These are phyloP conservation scores for Boloria euphrosyne DNA, from an alignment of 2,888 invertebrate genomes.

Conservation along the genomic window DNA sequence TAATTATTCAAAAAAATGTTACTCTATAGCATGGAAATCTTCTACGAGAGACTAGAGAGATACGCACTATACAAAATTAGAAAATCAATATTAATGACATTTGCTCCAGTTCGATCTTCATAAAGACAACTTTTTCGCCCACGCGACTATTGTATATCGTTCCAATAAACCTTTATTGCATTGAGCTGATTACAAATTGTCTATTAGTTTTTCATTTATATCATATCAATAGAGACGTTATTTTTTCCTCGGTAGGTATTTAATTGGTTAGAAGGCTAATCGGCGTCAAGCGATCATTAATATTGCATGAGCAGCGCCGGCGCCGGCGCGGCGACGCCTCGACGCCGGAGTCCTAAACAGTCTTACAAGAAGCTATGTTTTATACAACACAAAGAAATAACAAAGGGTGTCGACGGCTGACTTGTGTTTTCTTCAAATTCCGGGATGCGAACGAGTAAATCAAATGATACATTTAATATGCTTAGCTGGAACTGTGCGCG, in stretches of 20 bases:
- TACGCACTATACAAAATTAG: background rate
- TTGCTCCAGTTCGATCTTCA: background rate
- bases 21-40: too few species aligned
- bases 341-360: constrained; percentile 42
- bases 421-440: constrained; percentile 29
- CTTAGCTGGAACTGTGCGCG: constrained; percentile 11
- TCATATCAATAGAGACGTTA: constrained; percentile 23
- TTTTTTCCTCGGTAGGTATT: constrained; percentile 56
- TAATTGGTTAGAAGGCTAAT: constrained; percentile 59
- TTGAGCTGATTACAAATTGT: constrained; percentile 24
- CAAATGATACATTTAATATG: constrained; percentile 28
- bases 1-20: too few species aligned
- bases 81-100: background rate
- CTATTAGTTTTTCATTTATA: constrained; percentile 22
- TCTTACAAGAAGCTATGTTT: constrained; percentile 29
- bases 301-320: constrained; percentile 68
- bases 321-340: constrained; percentile 54
- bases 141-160: constrained; percentile 7
- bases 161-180: constrained; percentile 21
- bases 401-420: constrained; percentile 32
- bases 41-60: background rate
- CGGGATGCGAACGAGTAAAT: constrained; percentile 24
- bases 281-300: constrained; percentile 58
- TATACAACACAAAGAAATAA: constrained; percentile 33
- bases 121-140: constrained; percentile 13